Evolutionary conservation across 2,113 vertebrate species (phyloP).

Genomic region (Daubentonia madagascariensis): DNA sequence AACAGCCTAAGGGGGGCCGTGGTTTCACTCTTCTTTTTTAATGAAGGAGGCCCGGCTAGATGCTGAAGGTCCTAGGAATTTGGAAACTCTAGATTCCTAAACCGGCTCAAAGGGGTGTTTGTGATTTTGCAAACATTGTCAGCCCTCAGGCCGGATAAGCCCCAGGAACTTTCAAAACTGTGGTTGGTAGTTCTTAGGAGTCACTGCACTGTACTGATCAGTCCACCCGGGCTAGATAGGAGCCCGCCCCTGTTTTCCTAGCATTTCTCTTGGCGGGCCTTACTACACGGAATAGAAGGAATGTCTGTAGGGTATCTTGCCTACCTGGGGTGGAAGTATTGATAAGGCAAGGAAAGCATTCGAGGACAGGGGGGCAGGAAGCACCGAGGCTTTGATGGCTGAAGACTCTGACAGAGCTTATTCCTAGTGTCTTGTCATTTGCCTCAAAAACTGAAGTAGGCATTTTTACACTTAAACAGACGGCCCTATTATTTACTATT

Average conservation of each 20-base stretch:
- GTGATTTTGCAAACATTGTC: not conserved
- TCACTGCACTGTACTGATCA: not conserved
- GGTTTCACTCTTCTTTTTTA: not conserved
- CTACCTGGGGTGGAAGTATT: too few species aligned
- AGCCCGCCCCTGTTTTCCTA: not conserved
- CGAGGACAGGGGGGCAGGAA: not conserved
- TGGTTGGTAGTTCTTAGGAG: not conserved
- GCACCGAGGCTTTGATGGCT: not conserved
- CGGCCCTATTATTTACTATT: not conserved
- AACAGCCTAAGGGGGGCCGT: not conserved
- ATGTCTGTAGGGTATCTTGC: not conserved
- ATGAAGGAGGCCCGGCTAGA: not conserved
- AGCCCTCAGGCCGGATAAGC: not conserved
- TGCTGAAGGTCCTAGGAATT: not conserved
- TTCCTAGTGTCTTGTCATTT: not conserved
- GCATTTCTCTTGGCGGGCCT: not conserved
- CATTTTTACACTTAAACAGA: not conserved
- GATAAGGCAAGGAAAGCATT: not conserved
- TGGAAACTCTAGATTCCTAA: not conserved
- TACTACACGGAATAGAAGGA: not conserved
- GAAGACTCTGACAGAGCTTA: not conserved
- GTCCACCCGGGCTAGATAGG: not conserved
- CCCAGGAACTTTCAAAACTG: slow-evolving; percentile 7
- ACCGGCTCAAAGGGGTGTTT: not conserved
- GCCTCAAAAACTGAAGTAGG: not conserved